phyloP scores from a whole-genome alignment of 1,140 invertebrate species.

The Oreohelix idahoensis region DNA sequence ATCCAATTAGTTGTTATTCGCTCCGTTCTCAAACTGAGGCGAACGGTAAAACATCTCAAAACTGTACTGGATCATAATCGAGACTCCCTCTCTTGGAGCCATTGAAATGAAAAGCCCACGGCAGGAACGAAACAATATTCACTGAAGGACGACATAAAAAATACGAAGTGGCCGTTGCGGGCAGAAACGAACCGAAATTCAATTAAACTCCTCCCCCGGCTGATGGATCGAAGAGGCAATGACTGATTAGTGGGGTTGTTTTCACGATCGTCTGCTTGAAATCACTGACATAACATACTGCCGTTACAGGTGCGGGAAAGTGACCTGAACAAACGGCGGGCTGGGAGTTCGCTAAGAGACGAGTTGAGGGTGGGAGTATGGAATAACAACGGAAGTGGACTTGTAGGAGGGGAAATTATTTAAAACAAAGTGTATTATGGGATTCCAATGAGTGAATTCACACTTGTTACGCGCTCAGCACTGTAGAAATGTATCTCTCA shows the following conservation, averaged over 20 bases:
- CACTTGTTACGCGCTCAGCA: no score
- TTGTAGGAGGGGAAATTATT: no score
- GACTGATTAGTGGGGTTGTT: neutral
- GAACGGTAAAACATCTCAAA: neutral
- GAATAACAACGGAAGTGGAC: no score
- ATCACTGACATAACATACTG: neutral
- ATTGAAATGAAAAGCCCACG: neutral
- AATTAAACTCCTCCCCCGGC: constrained; percentile 1
- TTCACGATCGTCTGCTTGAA: neutral
- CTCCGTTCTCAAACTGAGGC: neutral
- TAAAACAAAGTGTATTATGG: no score
- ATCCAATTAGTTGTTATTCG: constrained; percentile 14
- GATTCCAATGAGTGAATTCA: no score
- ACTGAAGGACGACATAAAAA: constrained; percentile 14
- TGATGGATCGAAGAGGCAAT: constrained; percentile 5
- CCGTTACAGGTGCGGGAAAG: neutral
- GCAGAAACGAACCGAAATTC: constrained; percentile 2
- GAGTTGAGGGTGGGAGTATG: no score
- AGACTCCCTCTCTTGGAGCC: neutral
- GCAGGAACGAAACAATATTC: constrained; percentile 14
- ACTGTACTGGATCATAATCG: constrained; percentile 6
- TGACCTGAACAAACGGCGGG: neutral
- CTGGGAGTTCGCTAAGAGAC: neutral
- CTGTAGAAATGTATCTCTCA: no score
- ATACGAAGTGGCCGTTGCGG: neutral